Conservation (phyloP, 2,113 vertebrate genomes). For the Archilochus colubris region DNA sequence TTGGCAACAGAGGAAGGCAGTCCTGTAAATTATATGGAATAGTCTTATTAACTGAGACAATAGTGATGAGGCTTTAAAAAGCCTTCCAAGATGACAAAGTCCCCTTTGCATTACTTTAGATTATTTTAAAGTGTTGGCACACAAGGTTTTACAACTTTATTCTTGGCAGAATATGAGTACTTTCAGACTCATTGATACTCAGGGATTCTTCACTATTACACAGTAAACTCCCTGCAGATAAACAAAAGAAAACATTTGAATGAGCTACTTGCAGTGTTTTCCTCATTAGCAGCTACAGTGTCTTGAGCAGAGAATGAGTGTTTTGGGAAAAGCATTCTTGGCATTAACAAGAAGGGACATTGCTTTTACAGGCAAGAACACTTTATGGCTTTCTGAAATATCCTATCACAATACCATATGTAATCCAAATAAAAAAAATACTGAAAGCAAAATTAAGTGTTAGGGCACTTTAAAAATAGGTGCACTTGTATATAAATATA, state of each 20-base stretch:
- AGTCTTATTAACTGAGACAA: slow-evolving; percentile 67
- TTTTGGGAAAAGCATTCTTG: slow-evolving; percentile 69
- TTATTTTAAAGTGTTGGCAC: slow-evolving; percentile 71
- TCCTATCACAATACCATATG: slow-evolving; percentile 70
- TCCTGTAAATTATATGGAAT: slow-evolving; percentile 22
- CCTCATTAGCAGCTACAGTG: slow-evolving; percentile 73
- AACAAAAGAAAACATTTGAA: slow-evolving; percentile 74
- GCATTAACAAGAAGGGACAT: slow-evolving; percentile 76
- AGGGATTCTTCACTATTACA: slow-evolving; percentile 64
- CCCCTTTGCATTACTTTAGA: slow-evolving; percentile 67
- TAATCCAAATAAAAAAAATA: slow-evolving; percentile 71
- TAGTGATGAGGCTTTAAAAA: slow-evolving; percentile 49
- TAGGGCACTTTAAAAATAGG: slow-evolving; percentile 53
- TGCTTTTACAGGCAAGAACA: slow-evolving; percentile 72
- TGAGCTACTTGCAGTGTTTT: slow-evolving; percentile 70
- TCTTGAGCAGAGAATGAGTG: slow-evolving; percentile 70
- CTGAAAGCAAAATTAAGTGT: slow-evolving; percentile 66
- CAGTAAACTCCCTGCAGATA: slow-evolving; percentile 69
- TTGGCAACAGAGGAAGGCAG: slow-evolving; percentile 16
- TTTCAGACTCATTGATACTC: slow-evolving; percentile 73
- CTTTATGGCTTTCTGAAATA: slow-evolving; percentile 68
- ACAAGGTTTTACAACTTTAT: slow-evolving; percentile 74
- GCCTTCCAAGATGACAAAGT: slow-evolving; percentile 61
- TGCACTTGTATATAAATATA: slow-evolving; percentile 58
- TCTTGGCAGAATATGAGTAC: slow-evolving; percentile 70